These are phyloP conservation scores for Delichon dasypus DNA, from an alignment of 2,797 vertebrate species.

Conservation along the genomic window DNA sequence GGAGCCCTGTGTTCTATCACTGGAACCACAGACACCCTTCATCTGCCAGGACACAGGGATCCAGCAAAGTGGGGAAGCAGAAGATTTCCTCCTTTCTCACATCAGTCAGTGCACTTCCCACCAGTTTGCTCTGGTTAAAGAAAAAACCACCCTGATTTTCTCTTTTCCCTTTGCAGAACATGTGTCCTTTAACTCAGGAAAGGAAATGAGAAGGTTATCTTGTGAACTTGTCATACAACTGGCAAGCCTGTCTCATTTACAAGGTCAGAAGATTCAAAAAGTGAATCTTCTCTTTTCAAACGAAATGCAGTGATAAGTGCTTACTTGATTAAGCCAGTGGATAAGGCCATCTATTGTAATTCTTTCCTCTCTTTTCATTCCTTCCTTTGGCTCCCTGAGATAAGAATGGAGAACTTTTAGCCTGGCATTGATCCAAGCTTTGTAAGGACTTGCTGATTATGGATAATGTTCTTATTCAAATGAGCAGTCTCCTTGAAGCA, in stretches of 20 bases:
- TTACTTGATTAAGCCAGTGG: slow-evolving; percentile 16
- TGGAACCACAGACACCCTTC: rapidly evolving
- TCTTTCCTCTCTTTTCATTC: background rate
- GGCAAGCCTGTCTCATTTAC: background rate
- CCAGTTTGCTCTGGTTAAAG: background rate
- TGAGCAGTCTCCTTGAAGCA: background rate
- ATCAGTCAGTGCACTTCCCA: background rate
- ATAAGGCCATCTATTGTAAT: background rate
- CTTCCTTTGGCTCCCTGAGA: background rate
- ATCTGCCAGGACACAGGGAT: background rate
- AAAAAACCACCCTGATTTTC: background rate
- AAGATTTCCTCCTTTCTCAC: background rate
- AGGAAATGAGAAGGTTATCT: background rate
- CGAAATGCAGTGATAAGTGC: background rate
- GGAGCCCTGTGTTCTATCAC: background rate
- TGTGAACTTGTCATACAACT: background rate
- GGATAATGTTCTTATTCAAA: slow-evolving; percentile 12
- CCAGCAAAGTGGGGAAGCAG: background rate
- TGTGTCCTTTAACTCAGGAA: background rate
- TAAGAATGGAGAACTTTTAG: background rate
- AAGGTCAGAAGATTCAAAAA: slow-evolving; percentile 21
- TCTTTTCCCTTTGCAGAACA: background rate
- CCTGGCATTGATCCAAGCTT: background rate
- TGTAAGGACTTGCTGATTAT: slow-evolving; percentile 20
- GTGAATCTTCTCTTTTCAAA: background rate